Base-by-base conservation (phyloP, 2,113 vertebrate species). In the Aleadryas rufinucha region DNA sequence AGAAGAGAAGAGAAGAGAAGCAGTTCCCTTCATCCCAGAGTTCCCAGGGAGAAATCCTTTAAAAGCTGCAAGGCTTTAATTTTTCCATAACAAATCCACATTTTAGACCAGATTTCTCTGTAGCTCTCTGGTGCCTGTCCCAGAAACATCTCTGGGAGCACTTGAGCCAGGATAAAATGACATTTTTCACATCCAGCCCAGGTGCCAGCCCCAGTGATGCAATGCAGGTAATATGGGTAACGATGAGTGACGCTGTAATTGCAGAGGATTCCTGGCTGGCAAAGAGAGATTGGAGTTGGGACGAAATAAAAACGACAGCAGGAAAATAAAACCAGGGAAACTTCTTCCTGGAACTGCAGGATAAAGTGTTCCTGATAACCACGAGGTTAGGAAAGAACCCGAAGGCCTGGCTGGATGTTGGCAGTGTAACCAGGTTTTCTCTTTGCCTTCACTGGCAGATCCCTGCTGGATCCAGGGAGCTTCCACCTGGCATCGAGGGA, bases 201-300 rank as follows among this genome's bases (percentile, higher is more conserved):
- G 85, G 66, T 97, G 93, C 87, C 95, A 93, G 90, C 82, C 82
- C 35, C 44, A 11, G 39, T 97, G 92, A 93, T 7, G 83, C 92
- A 93, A 97, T 11, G 35, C 12, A 74, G 52, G 82, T 41, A 96
- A 94, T 94, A 85, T 91, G 85, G 82, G 10, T 22, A 50, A 88
- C 49, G 95, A 96, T 97, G 95, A 97, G 59, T 96, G 93, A 96
- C 16, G 82, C 47, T 39, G 61, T 87, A 88, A 96, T 96, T 96
- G 95, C 92, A 88, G 71, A 86, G 87, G 76, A 93, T 94, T 60
- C 64, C 47, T 44, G 24, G 52, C 22, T 96, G 82, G 91, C 91
- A 94, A 96, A 95, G 90, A 95, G 75, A 81, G 13, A 70, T 78
- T 16, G 82, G 86, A 92, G 63, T 6, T 64, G 68, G 86, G 86